These are phyloP conservation scores for Corvus moneduloides DNA, from an alignment of 2,113 vertebrate species.

Conservation along the genomic window DNA sequence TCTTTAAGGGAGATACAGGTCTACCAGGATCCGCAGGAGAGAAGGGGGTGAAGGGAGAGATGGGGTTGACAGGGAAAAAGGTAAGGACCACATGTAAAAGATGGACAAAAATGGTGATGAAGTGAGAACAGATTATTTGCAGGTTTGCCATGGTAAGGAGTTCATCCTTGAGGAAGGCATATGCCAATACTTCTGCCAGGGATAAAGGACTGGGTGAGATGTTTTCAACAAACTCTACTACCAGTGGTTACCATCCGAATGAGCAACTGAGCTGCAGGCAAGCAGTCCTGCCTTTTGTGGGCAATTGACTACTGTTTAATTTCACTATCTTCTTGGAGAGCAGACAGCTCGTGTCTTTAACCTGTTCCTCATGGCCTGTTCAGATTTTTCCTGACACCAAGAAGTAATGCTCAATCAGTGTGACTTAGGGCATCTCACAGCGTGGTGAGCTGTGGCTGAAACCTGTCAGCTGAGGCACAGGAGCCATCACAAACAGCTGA, in stretches of 20 bases:
- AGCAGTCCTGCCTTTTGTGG: neutral
- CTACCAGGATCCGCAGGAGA: constrained; percentile 47
- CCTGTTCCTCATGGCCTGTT: neutral
- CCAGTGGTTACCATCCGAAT: neutral
- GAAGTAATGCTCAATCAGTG: neutral
- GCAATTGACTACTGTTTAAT: neutral
- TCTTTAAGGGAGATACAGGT: constrained; percentile 63
- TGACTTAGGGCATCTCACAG: too few species aligned
- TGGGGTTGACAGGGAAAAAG: constrained; percentile 52
- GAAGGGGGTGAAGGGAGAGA: constrained; percentile 24
- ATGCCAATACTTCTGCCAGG: neutral
- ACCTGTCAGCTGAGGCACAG: neutral
- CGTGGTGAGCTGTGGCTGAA: neutral
- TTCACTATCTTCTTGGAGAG: neutral
- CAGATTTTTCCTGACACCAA: neutral
- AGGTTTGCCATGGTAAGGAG: neutral
- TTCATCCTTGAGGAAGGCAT: neutral
- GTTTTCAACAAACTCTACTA: neutral
- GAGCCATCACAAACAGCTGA: neutral
- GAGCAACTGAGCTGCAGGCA: neutral
- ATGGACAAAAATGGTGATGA: neutral
- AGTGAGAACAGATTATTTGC: neutral
- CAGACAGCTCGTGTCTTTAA: neutral
- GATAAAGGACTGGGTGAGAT: neutral
- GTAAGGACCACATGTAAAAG: neutral